phyloP scores from a whole-genome alignment of 2,113 vertebrate species.

The Strix uralensis region DNA sequence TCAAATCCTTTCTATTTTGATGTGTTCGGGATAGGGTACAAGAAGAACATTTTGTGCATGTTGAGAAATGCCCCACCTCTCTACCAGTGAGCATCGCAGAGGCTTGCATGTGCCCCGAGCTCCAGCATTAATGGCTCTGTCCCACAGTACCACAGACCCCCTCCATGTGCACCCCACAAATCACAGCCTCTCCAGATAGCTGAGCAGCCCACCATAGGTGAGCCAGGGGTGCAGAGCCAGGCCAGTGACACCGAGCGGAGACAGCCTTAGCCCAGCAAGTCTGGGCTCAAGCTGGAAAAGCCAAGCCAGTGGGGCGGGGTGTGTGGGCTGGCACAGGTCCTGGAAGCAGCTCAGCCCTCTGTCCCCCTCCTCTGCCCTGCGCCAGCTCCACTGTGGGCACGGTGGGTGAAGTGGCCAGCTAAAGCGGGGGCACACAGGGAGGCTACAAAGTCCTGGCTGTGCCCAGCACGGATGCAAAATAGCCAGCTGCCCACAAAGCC shows the following conservation, averaged over 20 bases:
- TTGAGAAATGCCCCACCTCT: neutral
- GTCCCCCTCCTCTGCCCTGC: neutral
- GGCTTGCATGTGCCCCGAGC: neutral
- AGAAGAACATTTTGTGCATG: neutral
- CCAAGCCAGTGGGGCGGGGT: neutral
- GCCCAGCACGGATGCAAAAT: neutral
- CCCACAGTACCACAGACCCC: fast-evolving
- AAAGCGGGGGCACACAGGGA: fast-evolving
- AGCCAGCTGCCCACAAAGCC: neutral
- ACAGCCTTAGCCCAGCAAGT: neutral
- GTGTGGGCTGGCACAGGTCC: neutral
- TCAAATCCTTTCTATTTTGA: neutral
- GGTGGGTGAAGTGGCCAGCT: neutral
- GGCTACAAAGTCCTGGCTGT: neutral
- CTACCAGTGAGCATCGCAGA: neutral
- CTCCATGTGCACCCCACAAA: neutral
- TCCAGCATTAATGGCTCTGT: neutral
- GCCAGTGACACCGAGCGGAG: neutral
- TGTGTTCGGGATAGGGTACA: neutral
- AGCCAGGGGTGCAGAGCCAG: neutral
- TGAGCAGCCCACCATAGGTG: fast-evolving
- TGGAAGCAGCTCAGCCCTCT: neutral
- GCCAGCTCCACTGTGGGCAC: neutral
- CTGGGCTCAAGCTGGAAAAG: neutral
- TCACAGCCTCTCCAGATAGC: fast-evolving